phyloP scores from a whole-genome alignment of 2,113 vertebrate species.

The Nannospalax galili region DNA sequence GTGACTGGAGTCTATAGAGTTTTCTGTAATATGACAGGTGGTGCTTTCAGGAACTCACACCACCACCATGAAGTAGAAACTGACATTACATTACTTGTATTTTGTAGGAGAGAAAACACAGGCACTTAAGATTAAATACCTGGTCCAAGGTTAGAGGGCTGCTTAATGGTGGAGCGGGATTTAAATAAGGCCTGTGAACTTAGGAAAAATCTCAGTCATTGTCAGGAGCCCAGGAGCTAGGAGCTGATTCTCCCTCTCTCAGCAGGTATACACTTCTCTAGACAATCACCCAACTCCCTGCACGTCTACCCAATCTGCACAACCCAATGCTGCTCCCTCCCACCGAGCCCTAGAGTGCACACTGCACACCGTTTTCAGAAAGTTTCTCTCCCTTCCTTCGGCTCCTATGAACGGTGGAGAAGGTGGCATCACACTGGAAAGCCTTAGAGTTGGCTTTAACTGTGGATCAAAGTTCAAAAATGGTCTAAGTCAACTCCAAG shows the following conservation, averaged over 20 bases:
- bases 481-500: background rate
- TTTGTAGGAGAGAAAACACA: background rate
- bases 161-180: background rate
- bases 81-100: background rate
- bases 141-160: background rate
- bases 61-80: background rate
- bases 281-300: background rate
- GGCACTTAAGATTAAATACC: background rate
- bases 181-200: background rate
- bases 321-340: background rate
- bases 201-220: background rate
- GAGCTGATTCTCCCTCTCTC: background rate
- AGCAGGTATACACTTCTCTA: background rate
- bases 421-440: background rate
- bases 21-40: background rate
- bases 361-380: background rate
- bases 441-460: background rate
- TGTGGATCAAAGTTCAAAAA: background rate
- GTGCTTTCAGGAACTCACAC: background rate
- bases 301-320: background rate
- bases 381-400: background rate
- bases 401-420: background rate
- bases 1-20: background rate
- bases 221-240: background rate
- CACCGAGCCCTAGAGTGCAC: background rate